Conservation (phyloP, 2,113 vertebrate species). For the Phoxinus phoxinus region DNA sequence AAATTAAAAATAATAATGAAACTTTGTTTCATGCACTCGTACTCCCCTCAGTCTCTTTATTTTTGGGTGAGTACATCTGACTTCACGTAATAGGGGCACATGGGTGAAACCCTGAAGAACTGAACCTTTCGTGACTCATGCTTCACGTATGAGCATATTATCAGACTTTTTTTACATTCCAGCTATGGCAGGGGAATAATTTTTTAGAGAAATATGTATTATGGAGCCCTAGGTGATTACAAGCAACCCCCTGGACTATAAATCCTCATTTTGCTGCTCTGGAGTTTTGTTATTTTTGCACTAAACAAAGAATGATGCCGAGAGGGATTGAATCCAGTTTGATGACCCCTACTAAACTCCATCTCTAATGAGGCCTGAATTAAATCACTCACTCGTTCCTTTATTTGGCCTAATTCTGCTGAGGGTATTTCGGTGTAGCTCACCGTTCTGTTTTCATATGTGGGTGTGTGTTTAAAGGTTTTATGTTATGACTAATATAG, state of each 20-base stretch:
- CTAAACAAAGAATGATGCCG: not conserved
- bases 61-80: not conserved
- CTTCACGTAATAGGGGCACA: constrained; percentile 10
- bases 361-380: constrained; percentile 44
- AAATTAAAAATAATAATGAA: not conserved
- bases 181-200: constrained; percentile 37
- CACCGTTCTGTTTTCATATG: not conserved
- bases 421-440: constrained; percentile 7
- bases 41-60: not conserved
- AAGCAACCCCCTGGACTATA: constrained; percentile 35
- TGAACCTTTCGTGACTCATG: constrained; percentile 9
- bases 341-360: constrained; percentile 14
- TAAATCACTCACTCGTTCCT: not conserved
- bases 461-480: not conserved
- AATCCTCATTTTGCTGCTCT: constrained; percentile 41
- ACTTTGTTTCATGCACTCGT: not conserved
- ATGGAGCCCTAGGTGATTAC: constrained; percentile 31
- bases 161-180: constrained; percentile 24
- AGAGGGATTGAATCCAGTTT: not conserved
- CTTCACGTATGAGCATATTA: constrained; percentile 12
- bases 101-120: constrained; percentile 15
- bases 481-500: constrained; percentile 22
- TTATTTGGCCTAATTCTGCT: not conserved
- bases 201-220: constrained; percentile 38
- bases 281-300: constrained; percentile 40